Base-by-base conservation (phyloP, 2,888 invertebrate species). In the Rhogogaster chlorosoma region DNA sequence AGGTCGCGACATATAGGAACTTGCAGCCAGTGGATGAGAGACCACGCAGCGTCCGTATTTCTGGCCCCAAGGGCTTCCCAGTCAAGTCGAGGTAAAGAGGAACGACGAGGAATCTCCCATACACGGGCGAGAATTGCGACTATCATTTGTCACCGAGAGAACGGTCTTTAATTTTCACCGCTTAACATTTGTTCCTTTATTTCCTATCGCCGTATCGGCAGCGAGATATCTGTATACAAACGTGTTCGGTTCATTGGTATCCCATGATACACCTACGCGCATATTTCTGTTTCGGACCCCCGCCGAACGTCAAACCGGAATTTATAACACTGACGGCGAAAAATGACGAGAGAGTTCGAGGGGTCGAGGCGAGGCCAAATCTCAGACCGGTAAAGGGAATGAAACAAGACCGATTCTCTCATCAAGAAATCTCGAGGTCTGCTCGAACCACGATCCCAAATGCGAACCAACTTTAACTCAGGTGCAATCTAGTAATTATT, bases 401-500 rank as follows among this genome's bases (percentile, higher is more conserved):
- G 9, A 32, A 49, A 77, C 53, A 18, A n/a, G 18, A 77, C 29
- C 29, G 38, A 18, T 71, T 42, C 12, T 42, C 42, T 42, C 42
- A 7, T 22, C 42, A 10, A 18, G 71, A 15, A 73, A 73, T 42
- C 22, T 12, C 42, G 42, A 18, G 71, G 22, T 42, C 42, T 42
- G 1, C 0, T 38, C 36, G n/a, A 77, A 53, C 53, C 45, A 18
- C 18, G 75, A 22, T 26, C 61, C 18, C 9, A 29, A 67, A 15
- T 61, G 15, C 26, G 67, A 32, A 29, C 32, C 32, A 36, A 45
- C 83, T 26, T 42, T 45, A 2, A 22, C 29, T 64, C 82, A 42
- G 82, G 82, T 82, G 82, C 36, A 89, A 92, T 92, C 90, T 90
- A 89, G 89, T 91, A 91, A 91, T 91, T 91, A 92, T 89, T 89